Base-by-base conservation (phyloP, 2,888 invertebrate genomes). In the Clostera curtula region DNA sequence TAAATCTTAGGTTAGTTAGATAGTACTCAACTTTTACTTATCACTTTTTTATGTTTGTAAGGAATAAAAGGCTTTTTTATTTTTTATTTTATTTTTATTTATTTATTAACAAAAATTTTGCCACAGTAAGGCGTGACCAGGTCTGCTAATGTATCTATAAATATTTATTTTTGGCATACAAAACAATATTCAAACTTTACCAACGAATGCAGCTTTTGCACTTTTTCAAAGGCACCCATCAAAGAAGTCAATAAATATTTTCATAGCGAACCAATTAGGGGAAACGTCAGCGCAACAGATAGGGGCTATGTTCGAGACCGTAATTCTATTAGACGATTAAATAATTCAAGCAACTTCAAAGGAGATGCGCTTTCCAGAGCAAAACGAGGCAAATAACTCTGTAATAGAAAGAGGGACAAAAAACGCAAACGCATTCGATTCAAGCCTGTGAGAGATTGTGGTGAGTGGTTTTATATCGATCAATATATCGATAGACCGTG, bases 281-380 rank as follows among this genome's bases (percentile, higher is more conserved):
- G 57, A 49, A 45, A 47, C 38, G 45, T 55, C 60, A 51, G 53
- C 56, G 62, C 62, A 63, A 69, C 59, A 67, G 73, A 75, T 73
- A 71, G 71, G 70, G 62, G 55, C 42, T 34, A 49, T 48, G 57
- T 59, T 61, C 52, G 64, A 60, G 54, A 59, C 58, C 59, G 71
- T 80, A 73, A 79, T 82, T 80, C 73, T 75, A 77, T 82, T 79
- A 80, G 74, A 77, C 68, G 72, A 77, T 80, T 82, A 77, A 79
- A 80, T 80, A 80, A 77, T 79, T 74, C 73, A 70, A 59, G 56
- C 56, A 58, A 75, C 69, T 77, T 82, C 79, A 82, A 82, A 82
- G 75, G 69, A 72, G 73, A 79, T 77, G 75, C 71, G 71, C 75
- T 73, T 77, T 69, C 65, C 66, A 49, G 64, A 71, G 74, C 62